Base-by-base conservation (phyloP, 2,113 vertebrate genomes). In the Sylvietta virens region DNA sequence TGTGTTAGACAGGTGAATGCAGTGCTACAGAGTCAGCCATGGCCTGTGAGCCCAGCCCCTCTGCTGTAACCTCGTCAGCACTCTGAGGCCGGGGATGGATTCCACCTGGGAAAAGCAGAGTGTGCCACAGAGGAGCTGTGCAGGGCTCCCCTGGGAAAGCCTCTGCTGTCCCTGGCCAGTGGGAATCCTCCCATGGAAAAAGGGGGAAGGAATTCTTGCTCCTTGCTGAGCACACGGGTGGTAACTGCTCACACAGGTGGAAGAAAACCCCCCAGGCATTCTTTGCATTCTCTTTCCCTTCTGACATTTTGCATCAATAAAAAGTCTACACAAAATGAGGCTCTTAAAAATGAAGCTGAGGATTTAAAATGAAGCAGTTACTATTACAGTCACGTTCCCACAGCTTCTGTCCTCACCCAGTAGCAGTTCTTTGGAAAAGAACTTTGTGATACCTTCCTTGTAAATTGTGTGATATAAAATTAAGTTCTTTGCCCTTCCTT, bases 381-480 rank as follows among this genome's bases (percentile, higher is more conserved):
- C 42, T 31, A 61, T 48, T 37, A 10, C 72, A 87, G 66, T 89
- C 78, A 37, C 21, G 2, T 91, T 89, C 81, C 73, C 3, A 0
- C 18, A 50, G 81, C 56, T 86, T 92, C 82, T 88, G 61, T 74
- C 80, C 57, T 84, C 44, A 3, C 65, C 37, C 45, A 81, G 72
- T 42, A 90, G 48, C 90, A 78, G 37, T 15, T 78, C 48, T 71
- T 84, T 74, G 61, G 82, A 65, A 93, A 86, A 88, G 47, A 48
- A 70, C 48, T 67, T 90, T 40, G 79, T 70, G 47, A 93, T 92
- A 90, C n/a, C 56, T 79, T 61, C 28, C 90, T 72, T 90, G 81
- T 74, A 92, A 94, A 90, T 65, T 53, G 20, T 74, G 90, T 44
- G 69, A 83, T 74, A 88, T 60, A 93, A 93, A 96, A 95, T 90